A percentile compares a stretch with the other conserved stretches of the same genome.
These are phyloP conservation scores for Turritopsis rubra DNA, from an alignment of 30 jellyfish, hydroid and myxozoan genomes.

Conservation along the genomic window DNA sequence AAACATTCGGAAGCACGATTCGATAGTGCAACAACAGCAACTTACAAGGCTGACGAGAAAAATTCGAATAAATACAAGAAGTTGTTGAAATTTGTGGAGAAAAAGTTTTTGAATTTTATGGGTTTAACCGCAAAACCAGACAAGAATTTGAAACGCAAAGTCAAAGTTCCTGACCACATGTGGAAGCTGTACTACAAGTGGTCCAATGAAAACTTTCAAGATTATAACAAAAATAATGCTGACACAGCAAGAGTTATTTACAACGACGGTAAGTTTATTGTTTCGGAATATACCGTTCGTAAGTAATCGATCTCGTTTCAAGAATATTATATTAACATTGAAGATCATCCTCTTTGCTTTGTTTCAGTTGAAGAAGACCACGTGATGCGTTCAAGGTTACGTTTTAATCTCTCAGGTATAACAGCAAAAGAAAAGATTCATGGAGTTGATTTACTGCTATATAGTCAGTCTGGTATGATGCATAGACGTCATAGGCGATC, in stretches of 20 bases:
- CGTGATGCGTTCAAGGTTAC: not conserved
- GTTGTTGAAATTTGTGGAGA: constrained; percentile 37
- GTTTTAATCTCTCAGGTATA: constrained; percentile 13
- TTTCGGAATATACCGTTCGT: not conserved
- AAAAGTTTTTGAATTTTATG: constrained; percentile 41
- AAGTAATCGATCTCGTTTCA: not conserved
- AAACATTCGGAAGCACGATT: not conserved
- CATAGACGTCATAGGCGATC: constrained; percentile 5
- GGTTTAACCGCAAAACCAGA: constrained; percentile 51
- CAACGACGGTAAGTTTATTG: constrained; percentile 49
- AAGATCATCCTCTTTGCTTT: not conserved
- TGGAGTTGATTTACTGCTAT: constrained; percentile 21
- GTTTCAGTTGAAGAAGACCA: constrained; percentile 6
- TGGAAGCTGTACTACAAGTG: constrained; percentile 58
- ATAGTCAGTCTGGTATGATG: not conserved
- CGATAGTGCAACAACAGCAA: not conserved
- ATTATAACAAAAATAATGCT: constrained; percentile 41
- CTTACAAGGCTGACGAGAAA: not conserved
- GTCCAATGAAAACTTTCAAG: constrained; percentile 58
- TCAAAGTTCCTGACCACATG: constrained; percentile 65
- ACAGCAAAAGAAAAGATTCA: constrained; percentile 5
- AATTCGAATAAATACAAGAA: constrained; percentile 4
- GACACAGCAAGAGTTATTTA: constrained; percentile 55
- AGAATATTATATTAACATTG: too few species aligned
- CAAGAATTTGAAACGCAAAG: constrained; percentile 16